Evolutionary conservation across 2,113 vertebrate species (phyloP).

Genomic region (Prionailurus viverrinus): DNA sequence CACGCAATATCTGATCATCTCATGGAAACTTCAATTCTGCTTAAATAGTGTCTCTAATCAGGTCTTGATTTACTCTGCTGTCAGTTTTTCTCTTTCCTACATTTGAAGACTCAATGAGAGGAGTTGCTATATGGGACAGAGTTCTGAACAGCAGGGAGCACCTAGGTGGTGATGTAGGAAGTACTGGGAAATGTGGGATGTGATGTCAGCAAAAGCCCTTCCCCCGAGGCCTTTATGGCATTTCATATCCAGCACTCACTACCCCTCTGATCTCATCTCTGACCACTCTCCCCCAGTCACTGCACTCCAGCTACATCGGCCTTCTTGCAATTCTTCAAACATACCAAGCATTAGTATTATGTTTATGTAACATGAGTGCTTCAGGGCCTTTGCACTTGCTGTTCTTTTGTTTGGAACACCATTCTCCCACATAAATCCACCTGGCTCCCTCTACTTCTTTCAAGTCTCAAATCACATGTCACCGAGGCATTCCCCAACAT

Average conservation of each 20-base stretch:
- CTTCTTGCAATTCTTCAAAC: neutral
- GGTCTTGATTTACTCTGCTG: neutral
- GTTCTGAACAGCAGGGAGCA: constrained; percentile 27
- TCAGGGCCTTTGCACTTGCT: neutral
- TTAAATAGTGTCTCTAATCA: neutral
- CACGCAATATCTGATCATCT: neutral
- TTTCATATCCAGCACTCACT: neutral
- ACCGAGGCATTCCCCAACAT: neutral
- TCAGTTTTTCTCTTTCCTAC: constrained; percentile 29
- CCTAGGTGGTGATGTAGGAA: neutral
- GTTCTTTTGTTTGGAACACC: neutral
- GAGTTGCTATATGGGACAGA: neutral
- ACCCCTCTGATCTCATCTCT: neutral
- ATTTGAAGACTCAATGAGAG: neutral
- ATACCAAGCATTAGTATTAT: neutral
- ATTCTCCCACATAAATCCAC: neutral
- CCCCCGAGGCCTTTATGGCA: neutral
- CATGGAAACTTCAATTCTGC: neutral
- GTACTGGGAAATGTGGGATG: neutral
- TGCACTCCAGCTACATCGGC: neutral
- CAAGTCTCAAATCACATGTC: neutral
- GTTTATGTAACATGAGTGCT: neutral
- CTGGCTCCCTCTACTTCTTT: neutral
- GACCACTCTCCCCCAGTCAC: neutral
- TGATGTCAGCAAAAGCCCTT: neutral